Base-by-base conservation (phyloP, 2,888 invertebrate species). In the Lochmaea crataegi region DNA sequence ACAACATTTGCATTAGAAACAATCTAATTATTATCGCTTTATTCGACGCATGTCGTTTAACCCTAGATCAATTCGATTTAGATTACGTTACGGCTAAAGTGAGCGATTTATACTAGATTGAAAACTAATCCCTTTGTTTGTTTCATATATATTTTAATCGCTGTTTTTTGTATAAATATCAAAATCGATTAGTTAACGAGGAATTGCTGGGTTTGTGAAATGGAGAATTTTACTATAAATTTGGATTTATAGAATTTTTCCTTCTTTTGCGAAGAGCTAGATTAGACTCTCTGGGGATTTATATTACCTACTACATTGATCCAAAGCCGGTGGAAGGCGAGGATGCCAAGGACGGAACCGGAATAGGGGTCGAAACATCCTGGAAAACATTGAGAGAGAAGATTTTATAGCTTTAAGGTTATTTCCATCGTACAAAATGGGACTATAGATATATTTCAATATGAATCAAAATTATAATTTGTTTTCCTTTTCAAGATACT, bases 271-370 rank as follows among this genome's bases (percentile, higher is more conserved):
- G 45, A 67, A 45, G 58, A 38, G 65, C 51, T 45, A 61, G 57
- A 72, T 57, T 72, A 68, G 69, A 74, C 60, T 73, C 72, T 72
- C 72, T 72, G 58, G 74, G 70, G 74, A 70, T 72, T 70, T 70
- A 65, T 64, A 70, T 70, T 70, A 70, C 70, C 64, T 70, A 61
- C 70, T 71, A 69, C 76, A 76, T 76, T 76, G 76, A 76, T 74
- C 74, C 76, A 65, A 71, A 42, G 74, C 32, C 18, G 41, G 53
- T 56, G 60, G 51, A 57, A 58, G 53, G 61, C 41, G 64, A 64
- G 64, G 57, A 70, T 69, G 56, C 61, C 61, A 63, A 63, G 61
- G 61, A 63, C 61, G 61, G 61, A 38, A 45, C 61, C 18, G 42
- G 61, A 53, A 42, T 63, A 53, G 61, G 61, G 61, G 61, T 58